Evolutionary conservation across 2,888 invertebrate species (phyloP).

Genomic region (Neoaliturus tenellus): DNA sequence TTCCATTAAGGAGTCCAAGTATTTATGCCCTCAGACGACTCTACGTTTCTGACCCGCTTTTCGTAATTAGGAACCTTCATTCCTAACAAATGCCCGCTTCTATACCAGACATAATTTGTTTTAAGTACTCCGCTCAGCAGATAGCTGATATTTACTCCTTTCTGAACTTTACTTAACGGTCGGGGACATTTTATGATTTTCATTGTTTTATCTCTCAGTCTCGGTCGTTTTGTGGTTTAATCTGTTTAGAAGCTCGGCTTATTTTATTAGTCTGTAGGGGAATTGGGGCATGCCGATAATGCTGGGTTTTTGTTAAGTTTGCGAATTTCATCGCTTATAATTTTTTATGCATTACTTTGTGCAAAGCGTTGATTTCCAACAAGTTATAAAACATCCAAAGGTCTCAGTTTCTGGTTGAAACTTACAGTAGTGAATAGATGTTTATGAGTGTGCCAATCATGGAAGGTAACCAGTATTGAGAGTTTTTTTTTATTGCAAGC

Average conservation of each 20-base stretch:
- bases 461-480: no score
- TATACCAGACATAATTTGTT: slow-evolving; percentile 39
- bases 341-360: no score
- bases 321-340: no score
- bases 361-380: no score
- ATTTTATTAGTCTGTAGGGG: background rate
- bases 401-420: no score
- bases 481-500: no score
- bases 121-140: slow-evolving; percentile 28
- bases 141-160: slow-evolving; percentile 37
- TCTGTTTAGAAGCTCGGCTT: background rate
- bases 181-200: slow-evolving; percentile 33
- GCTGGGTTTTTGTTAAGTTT: background rate
- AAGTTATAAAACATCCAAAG: no score
- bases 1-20: slow-evolving; percentile 41
- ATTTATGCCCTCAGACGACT: slow-evolving; percentile 40
- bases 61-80: slow-evolving; percentile 38
- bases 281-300: background rate
- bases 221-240: background rate
- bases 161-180: background rate
- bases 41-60: slow-evolving; percentile 45
- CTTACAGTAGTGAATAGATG: no score
- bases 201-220: slow-evolving; percentile 32
- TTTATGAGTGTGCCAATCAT: no score
- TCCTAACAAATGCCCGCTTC: slow-evolving; percentile 6